Evolutionary conservation across 2,113 vertebrate species (phyloP), one percentile per base, ranked within the genome.

Genomic region (Pelmatolapia mariae): DNA sequence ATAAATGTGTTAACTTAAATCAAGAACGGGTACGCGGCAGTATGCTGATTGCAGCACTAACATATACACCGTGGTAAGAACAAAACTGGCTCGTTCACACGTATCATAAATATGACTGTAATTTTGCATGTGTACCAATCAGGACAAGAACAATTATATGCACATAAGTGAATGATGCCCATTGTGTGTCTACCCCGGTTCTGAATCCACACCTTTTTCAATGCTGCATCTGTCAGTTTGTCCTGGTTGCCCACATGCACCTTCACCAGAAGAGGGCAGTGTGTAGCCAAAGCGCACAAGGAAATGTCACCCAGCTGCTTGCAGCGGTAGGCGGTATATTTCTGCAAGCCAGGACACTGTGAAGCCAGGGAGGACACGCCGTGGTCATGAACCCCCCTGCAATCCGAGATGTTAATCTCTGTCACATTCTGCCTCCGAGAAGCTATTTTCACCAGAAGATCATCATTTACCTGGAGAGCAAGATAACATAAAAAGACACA

Each of bases 241-340:
- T 99, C 99, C 96, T 99, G 99, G 96, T 99, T 99, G 83, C 98
- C 98, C 36, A 99, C 98, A 18, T 99, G 98, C 13, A 99, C 97
- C 92, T 99, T 99, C 92, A 98, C 98, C 95, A 99, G 97, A 61
- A 97, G 97, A 84, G 98, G 97, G 94, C 99, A 99, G 89, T 98
- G 97, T 84, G 97, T 94, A 12, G 98, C 98, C 71, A 99, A 95
- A 5, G 98, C 96, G 13, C 97, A 96, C 88, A 99, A 97, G 7
- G 99, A 99, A 10, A 94, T 94, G 92, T 99, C 99, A 45, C 98
- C 98, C 43, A 99, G 97, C 93, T 99, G 99, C 81, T 99, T 99
- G 95, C 98, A 99, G 36, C 99, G 97, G 88, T 99, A 99, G 1
- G 98, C 99, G 6, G 98, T 99, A 81, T 99, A 99, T 85, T 97